These are phyloP conservation scores for Andrena bicolor DNA, from an alignment of 2,888 invertebrate species.

Conservation along the genomic window DNA sequence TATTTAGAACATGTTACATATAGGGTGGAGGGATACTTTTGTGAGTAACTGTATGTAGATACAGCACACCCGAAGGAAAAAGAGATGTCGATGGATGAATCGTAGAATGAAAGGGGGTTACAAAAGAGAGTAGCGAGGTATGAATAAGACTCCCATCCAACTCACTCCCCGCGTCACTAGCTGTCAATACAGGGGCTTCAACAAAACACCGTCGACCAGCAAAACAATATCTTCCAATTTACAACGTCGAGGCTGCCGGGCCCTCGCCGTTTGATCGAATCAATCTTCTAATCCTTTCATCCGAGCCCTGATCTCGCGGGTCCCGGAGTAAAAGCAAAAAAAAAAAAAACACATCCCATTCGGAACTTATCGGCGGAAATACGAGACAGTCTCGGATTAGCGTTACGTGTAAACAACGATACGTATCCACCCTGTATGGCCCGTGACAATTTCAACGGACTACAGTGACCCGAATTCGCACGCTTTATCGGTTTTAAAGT, in stretches of 20 bases:
- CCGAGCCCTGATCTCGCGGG: slow-evolving; percentile 7
- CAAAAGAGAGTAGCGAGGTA: no score
- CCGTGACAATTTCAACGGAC: slow-evolving; percentile 27
- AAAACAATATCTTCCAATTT: not conserved
- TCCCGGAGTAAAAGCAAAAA: not conserved
- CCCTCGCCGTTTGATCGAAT: slow-evolving; percentile 14
- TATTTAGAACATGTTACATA: no score
- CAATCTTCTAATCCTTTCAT: slow-evolving; percentile 33
- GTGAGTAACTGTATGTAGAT: no score
- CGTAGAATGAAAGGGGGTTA: no score
- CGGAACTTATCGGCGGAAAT: slow-evolving; percentile 14
- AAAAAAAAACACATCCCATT: not conserved
- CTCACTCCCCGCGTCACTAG: not conserved
- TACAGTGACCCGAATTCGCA: slow-evolving; percentile 38
- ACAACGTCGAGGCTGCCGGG: not conserved
- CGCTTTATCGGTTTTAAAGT: slow-evolving; percentile 53
- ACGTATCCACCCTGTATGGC: slow-evolving; percentile 2
- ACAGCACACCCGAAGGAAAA: no score
- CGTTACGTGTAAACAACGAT: slow-evolving; percentile 36
- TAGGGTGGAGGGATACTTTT: no score
- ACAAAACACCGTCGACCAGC: not conserved
- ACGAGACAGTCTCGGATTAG: slow-evolving; percentile 9
- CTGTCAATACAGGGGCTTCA: not conserved
- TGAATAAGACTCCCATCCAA: not conserved
- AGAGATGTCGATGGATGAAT: no score